A percentile compares a stretch with the other conserved stretches of the same genome.
phyloP scores from a whole-genome alignment of 2,113 vertebrate genomes.

The Pteropus alecto region DNA sequence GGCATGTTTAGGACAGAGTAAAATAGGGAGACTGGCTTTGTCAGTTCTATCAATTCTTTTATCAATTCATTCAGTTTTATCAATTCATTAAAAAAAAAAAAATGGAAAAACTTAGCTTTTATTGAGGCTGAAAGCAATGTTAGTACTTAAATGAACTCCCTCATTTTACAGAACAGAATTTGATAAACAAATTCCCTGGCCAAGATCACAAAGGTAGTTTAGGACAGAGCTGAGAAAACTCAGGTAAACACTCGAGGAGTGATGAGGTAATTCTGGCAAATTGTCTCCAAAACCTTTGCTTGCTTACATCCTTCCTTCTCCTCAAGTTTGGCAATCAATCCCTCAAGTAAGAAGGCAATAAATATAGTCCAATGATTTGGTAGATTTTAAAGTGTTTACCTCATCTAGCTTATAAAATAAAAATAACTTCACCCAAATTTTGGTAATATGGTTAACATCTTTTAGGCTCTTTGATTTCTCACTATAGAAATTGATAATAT shows the following conservation, averaged over 20 bases:
- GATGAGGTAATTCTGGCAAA: background rate
- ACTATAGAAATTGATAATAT: background rate
- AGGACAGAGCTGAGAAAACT: background rate
- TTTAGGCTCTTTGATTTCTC: background rate
- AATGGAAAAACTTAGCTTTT: background rate
- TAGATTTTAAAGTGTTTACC: background rate
- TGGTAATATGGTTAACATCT: background rate
- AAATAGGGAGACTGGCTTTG: background rate
- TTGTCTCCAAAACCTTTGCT: background rate
- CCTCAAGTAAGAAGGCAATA: background rate
- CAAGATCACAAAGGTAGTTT: background rate
- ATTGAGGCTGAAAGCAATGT: background rate
- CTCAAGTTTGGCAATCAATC: too few species aligned
- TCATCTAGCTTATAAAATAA: conserved; percentile 12
- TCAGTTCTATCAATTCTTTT: conserved; percentile 13
- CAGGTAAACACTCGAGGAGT: background rate
- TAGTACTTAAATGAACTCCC: background rate
- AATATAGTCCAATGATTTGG: background rate
- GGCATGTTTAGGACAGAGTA: background rate
- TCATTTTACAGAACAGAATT: background rate
- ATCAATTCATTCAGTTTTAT: conserved; percentile 5
- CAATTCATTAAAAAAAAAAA: background rate
- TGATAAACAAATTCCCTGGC: background rate
- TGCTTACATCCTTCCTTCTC: rapidly evolving
- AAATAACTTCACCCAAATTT: background rate